Conservation (phyloP, 2,888 invertebrate genomes). For the Erebia aethiops region DNA sequence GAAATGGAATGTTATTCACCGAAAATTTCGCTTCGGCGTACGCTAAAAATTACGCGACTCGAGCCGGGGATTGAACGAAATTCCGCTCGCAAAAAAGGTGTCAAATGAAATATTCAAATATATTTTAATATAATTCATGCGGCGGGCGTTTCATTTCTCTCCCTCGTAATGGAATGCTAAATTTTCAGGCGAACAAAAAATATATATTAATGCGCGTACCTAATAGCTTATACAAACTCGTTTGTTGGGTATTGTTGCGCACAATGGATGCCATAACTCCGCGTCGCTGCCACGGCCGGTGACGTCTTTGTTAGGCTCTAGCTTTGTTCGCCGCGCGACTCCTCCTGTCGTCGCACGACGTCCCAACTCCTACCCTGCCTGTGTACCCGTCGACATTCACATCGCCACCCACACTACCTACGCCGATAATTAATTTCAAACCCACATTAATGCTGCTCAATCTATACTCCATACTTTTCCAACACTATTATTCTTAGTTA, state of each 20-base stretch:
- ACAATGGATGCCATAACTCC: slow-evolving; percentile 84
- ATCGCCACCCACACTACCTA: slow-evolving; percentile 48
- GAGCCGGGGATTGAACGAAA: slow-evolving; percentile 79
- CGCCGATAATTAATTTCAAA: slow-evolving; percentile 45
- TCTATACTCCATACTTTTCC: slow-evolving; percentile 37
- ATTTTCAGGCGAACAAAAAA: slow-evolving; percentile 83
- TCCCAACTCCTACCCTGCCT: slow-evolving; percentile 53
- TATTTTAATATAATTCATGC: slow-evolving; percentile 84
- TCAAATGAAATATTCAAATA: slow-evolving; percentile 84
- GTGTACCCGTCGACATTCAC: slow-evolving; percentile 46
- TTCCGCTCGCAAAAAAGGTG: slow-evolving; percentile 81
- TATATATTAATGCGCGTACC: slow-evolving; percentile 84
- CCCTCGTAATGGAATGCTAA: slow-evolving; percentile 83
- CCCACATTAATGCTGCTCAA: slow-evolving; percentile 40
- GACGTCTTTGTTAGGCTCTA: slow-evolving; percentile 82
- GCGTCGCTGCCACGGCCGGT: slow-evolving; percentile 81
- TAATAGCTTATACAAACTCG: slow-evolving; percentile 84
- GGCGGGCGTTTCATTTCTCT: slow-evolving; percentile 83
- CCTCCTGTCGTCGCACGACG: slow-evolving; percentile 72
- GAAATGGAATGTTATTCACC: slow-evolving; percentile 82
- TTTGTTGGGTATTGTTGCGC: slow-evolving; percentile 83
- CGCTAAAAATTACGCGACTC: slow-evolving; percentile 80
- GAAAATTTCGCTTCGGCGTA: slow-evolving; percentile 76
- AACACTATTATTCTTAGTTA: slow-evolving; percentile 44
- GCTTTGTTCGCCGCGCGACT: slow-evolving; percentile 75